Percentiles rank a stretch among this genome's conserved stretches.
Conservation (phyloP, 2,888 invertebrate genomes). For the Hydrotaea diabolus region DNA sequence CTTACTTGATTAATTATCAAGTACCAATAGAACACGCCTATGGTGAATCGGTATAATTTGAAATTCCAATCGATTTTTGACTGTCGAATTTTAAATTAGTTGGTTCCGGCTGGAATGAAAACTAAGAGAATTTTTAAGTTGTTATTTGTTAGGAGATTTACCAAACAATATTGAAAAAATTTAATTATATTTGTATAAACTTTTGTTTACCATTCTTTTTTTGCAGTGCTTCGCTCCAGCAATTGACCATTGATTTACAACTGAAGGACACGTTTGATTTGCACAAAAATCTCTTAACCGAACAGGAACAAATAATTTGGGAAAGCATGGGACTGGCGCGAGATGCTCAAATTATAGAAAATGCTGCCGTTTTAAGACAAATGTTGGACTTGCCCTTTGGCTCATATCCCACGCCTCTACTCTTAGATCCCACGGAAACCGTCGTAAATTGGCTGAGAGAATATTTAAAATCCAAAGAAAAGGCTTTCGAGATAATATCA, state of each 20-base stretch:
- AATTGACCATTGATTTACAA: constrained; percentile 73
- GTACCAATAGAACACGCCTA: no score
- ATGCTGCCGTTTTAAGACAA: constrained; percentile 78
- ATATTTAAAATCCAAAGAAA: constrained; percentile 83
- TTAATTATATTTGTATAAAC: no score
- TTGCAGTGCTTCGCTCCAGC: constrained; percentile 70
- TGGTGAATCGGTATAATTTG: no score
- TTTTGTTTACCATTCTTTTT: no score
- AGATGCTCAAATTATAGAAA: constrained; percentile 80
- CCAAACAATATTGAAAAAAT: no score
- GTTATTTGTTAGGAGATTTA: no score
- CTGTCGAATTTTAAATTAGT: no score
- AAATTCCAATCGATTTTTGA: no score
- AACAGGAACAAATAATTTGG: constrained; percentile 82
- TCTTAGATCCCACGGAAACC: constrained; percentile 94
- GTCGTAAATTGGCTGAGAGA: constrained; percentile 91
- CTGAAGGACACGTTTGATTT: constrained; percentile 73
- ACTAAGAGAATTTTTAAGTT: no score
- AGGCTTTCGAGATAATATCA: constrained; percentile 88
- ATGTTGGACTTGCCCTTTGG: constrained; percentile 78
- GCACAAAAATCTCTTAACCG: constrained; percentile 75
- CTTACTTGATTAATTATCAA: no score
- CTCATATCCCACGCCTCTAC: constrained; percentile 84
- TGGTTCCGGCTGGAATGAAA: no score
- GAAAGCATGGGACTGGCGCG: constrained; percentile 80